Conservation (phyloP, 2,113 vertebrate genomes). For the Haemorhous mexicanus region DNA sequence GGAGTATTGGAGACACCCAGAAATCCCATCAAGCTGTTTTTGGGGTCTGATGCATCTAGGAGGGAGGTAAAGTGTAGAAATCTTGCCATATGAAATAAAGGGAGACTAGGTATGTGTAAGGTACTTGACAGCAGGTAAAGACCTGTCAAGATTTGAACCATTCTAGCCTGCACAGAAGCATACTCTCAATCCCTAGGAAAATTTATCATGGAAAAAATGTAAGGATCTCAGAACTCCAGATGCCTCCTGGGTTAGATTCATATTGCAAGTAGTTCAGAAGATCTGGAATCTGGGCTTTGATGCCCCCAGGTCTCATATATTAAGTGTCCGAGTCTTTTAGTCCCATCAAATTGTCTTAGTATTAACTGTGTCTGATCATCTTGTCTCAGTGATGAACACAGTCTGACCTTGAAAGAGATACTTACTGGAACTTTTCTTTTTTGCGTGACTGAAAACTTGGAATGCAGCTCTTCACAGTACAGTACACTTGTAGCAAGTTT, state of each 20-base stretch:
- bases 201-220: not conserved
- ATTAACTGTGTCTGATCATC: not conserved
- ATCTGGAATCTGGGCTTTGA: not conserved
- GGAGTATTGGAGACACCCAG: no score
- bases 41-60: not conserved
- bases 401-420: constrained; percentile 40
- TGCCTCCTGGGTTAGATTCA: not conserved
- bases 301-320: not conserved
- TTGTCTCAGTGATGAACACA: constrained; percentile 11
- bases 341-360: not conserved
- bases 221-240: not conserved
- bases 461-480: constrained; percentile 28
- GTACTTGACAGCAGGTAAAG: not conserved
- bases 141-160: not conserved
- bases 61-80: not conserved
- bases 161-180: not conserved
- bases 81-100: not conserved
- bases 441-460: constrained; percentile 13
- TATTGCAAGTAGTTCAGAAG: not conserved
- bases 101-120: not conserved
- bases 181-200: not conserved
- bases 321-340: not conserved
- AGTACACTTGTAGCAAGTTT: constrained; percentile 30
- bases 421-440: not conserved
- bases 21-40: not conserved